Percentiles rank a stretch among this genome's conserved stretches.
These are phyloP conservation scores for Octodon degus DNA, from an alignment of 2,113 vertebrate genomes.

Conservation along the genomic window DNA sequence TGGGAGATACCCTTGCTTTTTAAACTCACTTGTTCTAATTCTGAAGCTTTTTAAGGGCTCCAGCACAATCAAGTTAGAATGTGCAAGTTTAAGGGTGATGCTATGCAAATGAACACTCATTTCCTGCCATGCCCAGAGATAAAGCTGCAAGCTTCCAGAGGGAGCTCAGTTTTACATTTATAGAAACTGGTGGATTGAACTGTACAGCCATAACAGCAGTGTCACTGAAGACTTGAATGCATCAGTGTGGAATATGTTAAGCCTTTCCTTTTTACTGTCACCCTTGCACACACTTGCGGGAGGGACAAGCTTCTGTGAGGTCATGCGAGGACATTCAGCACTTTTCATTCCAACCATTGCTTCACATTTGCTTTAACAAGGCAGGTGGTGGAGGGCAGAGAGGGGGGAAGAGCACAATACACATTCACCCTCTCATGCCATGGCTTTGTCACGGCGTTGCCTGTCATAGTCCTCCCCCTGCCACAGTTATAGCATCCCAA, in stretches of 20 bases:
- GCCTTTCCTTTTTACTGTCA: neutral
- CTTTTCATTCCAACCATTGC: slow-evolving; percentile 43
- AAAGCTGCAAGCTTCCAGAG: neutral
- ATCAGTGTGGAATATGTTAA: neutral
- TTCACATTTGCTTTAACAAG: neutral
- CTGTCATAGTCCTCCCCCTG: neutral
- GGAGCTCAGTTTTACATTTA: neutral
- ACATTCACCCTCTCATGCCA: too few species aligned
- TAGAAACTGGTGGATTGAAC: neutral
- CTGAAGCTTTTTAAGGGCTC: neutral
- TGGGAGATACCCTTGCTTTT: slow-evolving; percentile 30
- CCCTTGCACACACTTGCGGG: neutral
- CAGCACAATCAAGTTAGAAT: neutral
- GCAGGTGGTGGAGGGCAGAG: neutral
- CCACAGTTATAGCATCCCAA: neutral
- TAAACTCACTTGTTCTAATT: slow-evolving; percentile 34
- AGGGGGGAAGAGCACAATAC: neutral
- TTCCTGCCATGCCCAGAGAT: neutral
- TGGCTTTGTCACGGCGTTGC: neutral
- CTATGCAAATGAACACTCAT: neutral
- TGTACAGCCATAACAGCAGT: neutral
- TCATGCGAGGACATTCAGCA: neutral
- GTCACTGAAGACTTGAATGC: neutral
- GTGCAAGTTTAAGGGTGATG: neutral
- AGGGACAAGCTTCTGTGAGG: neutral